Conservation (phyloP, 2,888 invertebrate species). For the Rambutsinella grinnellia region DNA sequence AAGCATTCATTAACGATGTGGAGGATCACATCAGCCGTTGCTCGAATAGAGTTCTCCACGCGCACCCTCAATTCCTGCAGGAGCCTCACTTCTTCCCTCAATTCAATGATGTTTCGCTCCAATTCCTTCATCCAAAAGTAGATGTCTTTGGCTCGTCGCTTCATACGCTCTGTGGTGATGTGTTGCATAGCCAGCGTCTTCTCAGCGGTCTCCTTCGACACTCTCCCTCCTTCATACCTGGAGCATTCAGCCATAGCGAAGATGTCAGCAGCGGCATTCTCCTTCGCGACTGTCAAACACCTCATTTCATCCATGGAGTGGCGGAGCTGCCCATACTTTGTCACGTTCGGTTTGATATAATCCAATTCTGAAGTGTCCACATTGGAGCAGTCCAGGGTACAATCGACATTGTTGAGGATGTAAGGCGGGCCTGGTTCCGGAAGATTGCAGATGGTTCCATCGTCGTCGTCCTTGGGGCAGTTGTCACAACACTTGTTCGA, state of each 20-base stretch:
- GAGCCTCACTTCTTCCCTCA: constrained; percentile 63
- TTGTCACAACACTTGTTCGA: constrained; percentile 62
- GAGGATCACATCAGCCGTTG: constrained; percentile 64
- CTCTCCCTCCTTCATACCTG: constrained; percentile 62
- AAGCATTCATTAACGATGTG: constrained; percentile 81
- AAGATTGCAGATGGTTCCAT: constrained; percentile 37
- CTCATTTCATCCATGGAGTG: constrained; percentile 66
- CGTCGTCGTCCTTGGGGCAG: constrained; percentile 53
- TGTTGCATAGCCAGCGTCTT: constrained; percentile 61
- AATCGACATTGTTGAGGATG: constrained; percentile 65
- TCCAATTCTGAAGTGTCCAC: constrained; percentile 64
- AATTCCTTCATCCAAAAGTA: constrained; percentile 83
- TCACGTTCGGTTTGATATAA: constrained; percentile 63
- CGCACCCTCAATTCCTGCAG: constrained; percentile 62
- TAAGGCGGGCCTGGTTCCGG: constrained; percentile 62
- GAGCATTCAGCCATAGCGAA: constrained; percentile 64
- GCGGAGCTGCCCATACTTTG: constrained; percentile 63
- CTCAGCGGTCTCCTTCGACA: constrained; percentile 56
- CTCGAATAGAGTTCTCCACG: constrained; percentile 64
- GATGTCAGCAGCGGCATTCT: constrained; percentile 62
- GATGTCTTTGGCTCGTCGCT: constrained; percentile 76
- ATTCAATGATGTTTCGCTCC: constrained; percentile 71
- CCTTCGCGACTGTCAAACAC: constrained; percentile 61
- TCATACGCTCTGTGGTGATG: constrained; percentile 63
- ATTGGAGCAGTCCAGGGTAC: constrained; percentile 63